Conservation (phyloP, 2,888 invertebrate genomes). For the Sarcophaga subvicina region DNA sequence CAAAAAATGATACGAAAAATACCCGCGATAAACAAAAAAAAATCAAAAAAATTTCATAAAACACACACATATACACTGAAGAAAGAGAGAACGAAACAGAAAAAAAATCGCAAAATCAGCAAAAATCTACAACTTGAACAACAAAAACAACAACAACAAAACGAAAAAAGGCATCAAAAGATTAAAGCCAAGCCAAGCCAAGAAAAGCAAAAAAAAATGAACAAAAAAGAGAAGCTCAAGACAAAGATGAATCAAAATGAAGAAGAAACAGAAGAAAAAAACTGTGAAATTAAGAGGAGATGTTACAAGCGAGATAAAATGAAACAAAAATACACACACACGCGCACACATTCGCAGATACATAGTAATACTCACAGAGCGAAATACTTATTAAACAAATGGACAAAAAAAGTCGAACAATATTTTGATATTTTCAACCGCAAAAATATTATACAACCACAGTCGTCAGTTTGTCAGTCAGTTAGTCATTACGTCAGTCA, state of each 20-base stretch:
- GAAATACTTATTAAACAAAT: constrained; percentile 63
- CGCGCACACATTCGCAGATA: no score
- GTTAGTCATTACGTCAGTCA: background rate
- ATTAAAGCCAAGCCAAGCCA: constrained; percentile 26
- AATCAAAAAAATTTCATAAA: constrained; percentile 3
- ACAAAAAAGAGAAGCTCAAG: constrained; percentile 2
- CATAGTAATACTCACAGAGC: no score
- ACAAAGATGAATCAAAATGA: constrained; percentile 11
- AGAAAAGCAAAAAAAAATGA: constrained; percentile 17
- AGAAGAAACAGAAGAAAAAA: constrained; percentile 39
- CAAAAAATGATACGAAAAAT: constrained; percentile 70
- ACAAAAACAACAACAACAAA: constrained; percentile 45
- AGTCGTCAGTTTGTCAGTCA: background rate
- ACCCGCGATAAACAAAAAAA: constrained; percentile 52
- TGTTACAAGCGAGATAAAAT: constrained; percentile 65
- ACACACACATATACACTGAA: no score
- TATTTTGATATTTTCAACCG: background rate
- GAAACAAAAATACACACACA: constrained; percentile 36
- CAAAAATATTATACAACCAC: background rate
- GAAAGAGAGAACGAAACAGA: background rate
- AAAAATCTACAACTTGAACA: constrained; percentile 41
- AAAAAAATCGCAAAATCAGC: constrained; percentile 46
- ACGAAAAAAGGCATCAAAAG: constrained; percentile 48
- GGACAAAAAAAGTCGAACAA: background rate
- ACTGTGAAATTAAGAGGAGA: constrained; percentile 69